Conservation (phyloP, 2,888 invertebrate species). For the Neoaliturus tenellus region DNA sequence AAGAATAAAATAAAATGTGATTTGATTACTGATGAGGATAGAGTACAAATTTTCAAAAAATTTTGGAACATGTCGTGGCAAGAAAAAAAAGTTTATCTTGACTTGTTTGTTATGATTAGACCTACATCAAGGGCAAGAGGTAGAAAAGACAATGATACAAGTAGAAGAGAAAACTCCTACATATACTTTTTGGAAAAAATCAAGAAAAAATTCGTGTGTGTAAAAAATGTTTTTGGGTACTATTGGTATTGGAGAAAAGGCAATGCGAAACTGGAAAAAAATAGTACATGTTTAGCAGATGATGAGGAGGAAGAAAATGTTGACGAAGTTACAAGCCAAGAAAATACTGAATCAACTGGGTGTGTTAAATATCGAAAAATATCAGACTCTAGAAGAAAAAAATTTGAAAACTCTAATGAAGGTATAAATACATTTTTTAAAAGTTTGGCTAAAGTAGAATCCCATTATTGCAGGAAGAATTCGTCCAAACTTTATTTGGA, state of each 20-base stretch:
- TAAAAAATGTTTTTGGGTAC: not conserved
- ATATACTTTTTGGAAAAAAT: conserved; percentile 10
- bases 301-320: not conserved
- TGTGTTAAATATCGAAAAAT: too few species aligned
- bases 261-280: conserved; percentile 38
- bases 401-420: too few species aligned
- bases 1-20: conserved; percentile 15
- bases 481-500: conserved; percentile 21
- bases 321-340: conserved; percentile 31
- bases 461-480: conserved; percentile 45
- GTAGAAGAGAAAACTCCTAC: conserved; percentile 2
- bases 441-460: conserved; percentile 53
- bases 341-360: too few species aligned
- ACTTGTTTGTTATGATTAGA: not conserved
- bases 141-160: not conserved
- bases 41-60: not conserved
- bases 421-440: too few species aligned
- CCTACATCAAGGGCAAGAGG: conserved; percentile 6
- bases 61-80: not conserved
- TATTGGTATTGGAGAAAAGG: conserved; percentile 14
- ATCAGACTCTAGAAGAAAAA: too few species aligned
- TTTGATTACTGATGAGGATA: not conserved
- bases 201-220: not conserved
- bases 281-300: conserved; percentile 13
- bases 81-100: not conserved